These are phyloP conservation scores for Apolygus lucorum DNA, from an alignment of 1,140 invertebrate genomes.

Conservation along the genomic window DNA sequence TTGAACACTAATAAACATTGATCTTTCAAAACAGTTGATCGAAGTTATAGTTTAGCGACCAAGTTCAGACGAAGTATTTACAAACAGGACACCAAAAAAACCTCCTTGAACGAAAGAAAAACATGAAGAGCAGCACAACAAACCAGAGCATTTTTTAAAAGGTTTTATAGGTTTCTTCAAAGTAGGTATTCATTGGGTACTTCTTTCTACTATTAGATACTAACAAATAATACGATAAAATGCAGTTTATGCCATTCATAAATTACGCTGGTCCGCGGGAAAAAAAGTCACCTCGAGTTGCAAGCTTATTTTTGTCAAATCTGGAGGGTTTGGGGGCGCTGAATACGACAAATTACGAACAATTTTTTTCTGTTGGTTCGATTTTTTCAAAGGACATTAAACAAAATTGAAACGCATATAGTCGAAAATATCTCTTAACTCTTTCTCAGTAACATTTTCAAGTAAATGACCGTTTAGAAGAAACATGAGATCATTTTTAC, in stretches of 20 bases:
- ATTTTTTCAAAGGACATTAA: no score
- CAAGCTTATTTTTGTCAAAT: no score
- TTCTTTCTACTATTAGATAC: background rate
- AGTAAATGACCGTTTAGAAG: no score
- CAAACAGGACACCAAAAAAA: background rate
- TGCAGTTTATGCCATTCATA: background rate
- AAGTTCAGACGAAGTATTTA: background rate
- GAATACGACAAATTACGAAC: no score
- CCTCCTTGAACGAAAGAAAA: background rate
- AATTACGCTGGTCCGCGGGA: no score
- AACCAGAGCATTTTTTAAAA: background rate
- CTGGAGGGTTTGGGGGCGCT: no score
- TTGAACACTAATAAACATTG: background rate
- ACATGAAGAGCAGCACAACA: background rate
- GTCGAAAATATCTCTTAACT: no score
- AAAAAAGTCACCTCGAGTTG: no score
- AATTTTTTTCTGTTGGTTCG: no score
- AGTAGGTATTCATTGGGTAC: background rate
- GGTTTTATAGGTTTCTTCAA: background rate
- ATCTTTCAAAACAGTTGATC: background rate
- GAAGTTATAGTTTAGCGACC: background rate
- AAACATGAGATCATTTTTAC: no score
- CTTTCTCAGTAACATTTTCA: no score
- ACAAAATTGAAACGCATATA: no score
- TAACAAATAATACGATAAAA: background rate